These are phyloP conservation scores for Anastrepha ludens DNA, from an alignment of 1,140 invertebrate genomes.

Conservation along the genomic window DNA sequence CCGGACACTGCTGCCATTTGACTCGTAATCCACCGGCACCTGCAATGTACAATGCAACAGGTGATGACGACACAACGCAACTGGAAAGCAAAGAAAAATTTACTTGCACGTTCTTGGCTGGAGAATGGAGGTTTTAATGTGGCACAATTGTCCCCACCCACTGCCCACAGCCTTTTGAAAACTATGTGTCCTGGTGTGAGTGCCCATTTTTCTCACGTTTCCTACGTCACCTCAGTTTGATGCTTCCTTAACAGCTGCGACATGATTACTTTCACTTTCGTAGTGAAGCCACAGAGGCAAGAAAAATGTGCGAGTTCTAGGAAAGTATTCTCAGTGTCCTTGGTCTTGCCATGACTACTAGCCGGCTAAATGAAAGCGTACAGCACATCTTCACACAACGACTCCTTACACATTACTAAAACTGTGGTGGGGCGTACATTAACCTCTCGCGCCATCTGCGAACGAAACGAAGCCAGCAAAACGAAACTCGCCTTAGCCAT, in stretches of 20 bases:
- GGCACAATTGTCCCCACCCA: neutral
- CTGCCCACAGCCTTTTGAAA: too few relatives aligned
- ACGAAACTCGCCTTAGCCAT: constrained; percentile 16
- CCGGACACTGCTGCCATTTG: neutral
- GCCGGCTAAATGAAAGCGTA: neutral
- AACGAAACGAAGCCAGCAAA: neutral
- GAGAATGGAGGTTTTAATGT: neutral
- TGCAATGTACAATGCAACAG: constrained; percentile 51
- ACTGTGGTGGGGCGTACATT: neutral
- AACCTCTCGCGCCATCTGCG: neutral
- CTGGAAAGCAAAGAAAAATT: neutral
- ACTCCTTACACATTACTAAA: neutral
- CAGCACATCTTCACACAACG: constrained; percentile 22
- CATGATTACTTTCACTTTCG: neutral
- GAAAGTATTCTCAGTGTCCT: neutral
- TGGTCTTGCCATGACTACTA: constrained; percentile 7
- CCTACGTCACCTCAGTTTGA: neutral
- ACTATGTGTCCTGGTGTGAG: too few relatives aligned
- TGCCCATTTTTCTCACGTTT: neutral
- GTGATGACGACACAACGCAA: constrained; percentile 18
- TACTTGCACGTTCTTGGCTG: neutral
- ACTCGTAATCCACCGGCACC: constrained; percentile 28
- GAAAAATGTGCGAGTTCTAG: neutral
- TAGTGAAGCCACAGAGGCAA: neutral
- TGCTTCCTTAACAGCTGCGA: neutral